Evolutionary conservation across 2,797 vertebrate genomes (phyloP).

Genomic region (Triplophysa yarkandensis): DNA sequence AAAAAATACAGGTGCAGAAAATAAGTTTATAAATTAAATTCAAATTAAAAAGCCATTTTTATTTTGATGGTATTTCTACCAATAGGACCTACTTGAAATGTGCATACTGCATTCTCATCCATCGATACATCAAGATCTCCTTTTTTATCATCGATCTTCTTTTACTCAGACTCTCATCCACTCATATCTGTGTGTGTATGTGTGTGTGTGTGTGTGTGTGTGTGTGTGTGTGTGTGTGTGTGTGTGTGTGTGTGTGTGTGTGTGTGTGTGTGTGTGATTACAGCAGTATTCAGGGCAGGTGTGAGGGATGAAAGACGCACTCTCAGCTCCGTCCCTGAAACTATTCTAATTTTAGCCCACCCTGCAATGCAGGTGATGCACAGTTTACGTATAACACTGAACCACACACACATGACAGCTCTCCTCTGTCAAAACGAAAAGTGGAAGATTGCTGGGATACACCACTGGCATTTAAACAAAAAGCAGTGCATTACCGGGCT

Average conservation of each 20-base stretch:
- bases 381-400: conserved; percentile 29
- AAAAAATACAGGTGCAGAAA: background rate
- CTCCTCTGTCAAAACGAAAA: conserved; percentile 1
- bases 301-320: conserved; percentile 47
- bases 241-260: conserved; percentile 1
- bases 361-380: conserved; percentile 70
- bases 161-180: conserved; percentile 16
- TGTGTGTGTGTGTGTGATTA: conserved; percentile 8
- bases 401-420: conserved; percentile 28
- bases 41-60: too few relatives aligned
- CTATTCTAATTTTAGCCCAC: conserved; percentile 67
- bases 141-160: conserved; percentile 25
- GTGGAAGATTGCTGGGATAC: background rate
- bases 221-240: background rate
- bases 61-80: background rate
- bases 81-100: background rate
- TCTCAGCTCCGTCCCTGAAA: conserved; percentile 49
- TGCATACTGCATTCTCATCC: background rate
- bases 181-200: background rate
- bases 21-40: too few relatives aligned
- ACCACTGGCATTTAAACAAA: background rate
- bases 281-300: conserved; percentile 44
- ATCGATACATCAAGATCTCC: conserved; percentile 13
- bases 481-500: background rate
- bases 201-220: conserved; percentile 4